A percentile compares a stretch with the other conserved stretches of the same genome.
Evolutionary conservation across 2,888 invertebrate genomes (phyloP).

Genomic region (Bombylius major): DNA sequence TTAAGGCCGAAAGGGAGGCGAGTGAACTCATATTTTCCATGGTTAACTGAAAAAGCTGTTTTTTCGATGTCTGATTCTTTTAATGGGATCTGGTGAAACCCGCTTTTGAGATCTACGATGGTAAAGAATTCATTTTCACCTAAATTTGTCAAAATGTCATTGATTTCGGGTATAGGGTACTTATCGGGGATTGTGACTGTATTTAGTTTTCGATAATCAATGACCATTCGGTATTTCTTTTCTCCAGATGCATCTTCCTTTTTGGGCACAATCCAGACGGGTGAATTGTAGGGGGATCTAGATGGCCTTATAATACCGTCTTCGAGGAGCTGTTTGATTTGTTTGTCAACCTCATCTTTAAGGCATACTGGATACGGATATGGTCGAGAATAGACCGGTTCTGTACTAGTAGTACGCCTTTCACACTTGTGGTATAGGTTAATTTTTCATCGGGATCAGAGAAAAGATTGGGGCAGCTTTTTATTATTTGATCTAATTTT

Average conservation of each 20-base stretch:
- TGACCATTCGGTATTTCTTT: not conserved
- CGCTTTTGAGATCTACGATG: too few species aligned
- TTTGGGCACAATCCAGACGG: constrained; percentile 4
- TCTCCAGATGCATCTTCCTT: too few species aligned
- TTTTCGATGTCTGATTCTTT: constrained; percentile 3
- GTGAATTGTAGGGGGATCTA: constrained; percentile 14
- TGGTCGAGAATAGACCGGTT: too few species aligned
- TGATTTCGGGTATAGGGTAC: constrained; percentile 7
- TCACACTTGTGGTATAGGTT: too few species aligned
- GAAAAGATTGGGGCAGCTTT: too few species aligned
- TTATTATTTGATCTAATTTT: too few species aligned
- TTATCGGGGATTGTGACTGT: not conserved
- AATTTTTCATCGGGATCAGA: too few species aligned
- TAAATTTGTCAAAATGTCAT: constrained; percentile 5
- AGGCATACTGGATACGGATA: too few species aligned
- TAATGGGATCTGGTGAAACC: constrained; percentile 8
- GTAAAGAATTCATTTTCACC: not conserved
- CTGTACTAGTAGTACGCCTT: too few species aligned
- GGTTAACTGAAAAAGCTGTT: constrained; percentile 5
- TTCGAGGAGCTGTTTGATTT: not conserved
- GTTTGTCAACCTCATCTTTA: too few species aligned
- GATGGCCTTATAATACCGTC: constrained; percentile 6
- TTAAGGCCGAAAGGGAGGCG: constrained; percentile 7
- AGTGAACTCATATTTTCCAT: constrained; percentile 9
- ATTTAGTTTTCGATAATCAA: constrained; percentile 6